Base-by-base conservation (phyloP, 2,797 vertebrate genomes). In the Zenarchopterus dispar region DNA sequence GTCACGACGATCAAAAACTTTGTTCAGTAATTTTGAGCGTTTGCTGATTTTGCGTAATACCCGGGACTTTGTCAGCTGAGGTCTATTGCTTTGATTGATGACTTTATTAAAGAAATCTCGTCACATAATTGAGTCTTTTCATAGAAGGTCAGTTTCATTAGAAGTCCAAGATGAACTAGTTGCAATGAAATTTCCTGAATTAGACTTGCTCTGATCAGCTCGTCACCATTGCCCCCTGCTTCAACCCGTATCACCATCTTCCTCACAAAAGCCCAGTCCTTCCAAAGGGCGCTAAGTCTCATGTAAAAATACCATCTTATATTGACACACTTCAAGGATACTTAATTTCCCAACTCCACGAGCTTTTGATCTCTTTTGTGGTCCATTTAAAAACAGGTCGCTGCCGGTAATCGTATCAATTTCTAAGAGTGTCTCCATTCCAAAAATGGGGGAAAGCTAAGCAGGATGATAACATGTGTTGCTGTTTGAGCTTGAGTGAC, bases 401-500 rank as follows among this genome's bases (percentile, higher is more conserved):
- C 86, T 90, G 80, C 84, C 61, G 78, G 85, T 92, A 89, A 88
- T 84, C 82, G 62, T 74, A 82, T 80, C 77, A 73, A 77, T 89
- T 92, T 93, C 87, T 78, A 80, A 73, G 53, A 88, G 80, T 90
- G 73, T 85, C 77, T 71, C 44, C 36, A 42, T 86, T 53, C 68
- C 42, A 51, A 88, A 83, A 88, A 84, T 85, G 86, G 78, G 80
- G 72, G 63, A 78, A 73, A 77, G 76, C 89, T 92, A 89, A 93
- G 86, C 88, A 91, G 90, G 82, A 83, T 90, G 89, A 93, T 89
- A 84, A 78, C 80, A 90, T 82, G 77, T 91, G 86, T 90, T 88
- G 79, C 81, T 74, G 78, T 86, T 87, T 65, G 83, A 92, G 84
- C 88, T 92, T 93, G 91, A 93, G 73, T 93, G 93, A 92, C 90